Percentiles rank a stretch among this genome's conserved stretches.
phyloP scores from a whole-genome alignment of 2,113 vertebrate genomes.

The Neolamprologus falcicula region DNA sequence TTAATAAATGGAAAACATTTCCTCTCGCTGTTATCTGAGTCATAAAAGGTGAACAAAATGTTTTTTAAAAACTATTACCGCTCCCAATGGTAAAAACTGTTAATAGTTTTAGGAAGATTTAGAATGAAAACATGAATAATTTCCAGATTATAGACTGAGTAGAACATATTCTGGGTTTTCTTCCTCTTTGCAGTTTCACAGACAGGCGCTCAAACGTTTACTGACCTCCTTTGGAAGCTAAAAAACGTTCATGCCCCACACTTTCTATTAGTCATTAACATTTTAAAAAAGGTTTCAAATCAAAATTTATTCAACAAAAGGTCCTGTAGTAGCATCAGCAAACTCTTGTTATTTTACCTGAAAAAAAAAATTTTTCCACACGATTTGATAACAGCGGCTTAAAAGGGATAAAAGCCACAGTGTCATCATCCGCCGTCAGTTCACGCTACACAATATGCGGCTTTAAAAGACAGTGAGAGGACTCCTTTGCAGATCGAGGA shows the following conservation, averaged over 20 bases:
- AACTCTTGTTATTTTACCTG: background rate
- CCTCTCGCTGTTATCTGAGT: fast-evolving
- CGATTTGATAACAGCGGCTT: background rate
- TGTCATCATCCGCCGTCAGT: background rate
- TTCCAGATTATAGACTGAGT: background rate
- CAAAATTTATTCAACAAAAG: background rate
- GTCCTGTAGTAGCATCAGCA: background rate
- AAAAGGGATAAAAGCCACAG: background rate
- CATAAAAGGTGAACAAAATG: background rate
- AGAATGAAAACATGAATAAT: background rate
- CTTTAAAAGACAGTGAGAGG: background rate
- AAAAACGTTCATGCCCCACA: background rate
- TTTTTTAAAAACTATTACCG: fast-evolving
- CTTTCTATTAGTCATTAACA: background rate
- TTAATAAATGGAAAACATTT: background rate
- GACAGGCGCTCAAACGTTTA: background rate
- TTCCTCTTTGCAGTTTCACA: background rate
- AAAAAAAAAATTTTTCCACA: fast-evolving
- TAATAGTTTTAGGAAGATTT: background rate
- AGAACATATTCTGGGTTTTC: fast-evolving
- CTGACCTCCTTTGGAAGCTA: background rate
- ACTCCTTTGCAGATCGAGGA: background rate
- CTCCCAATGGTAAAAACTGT: background rate
- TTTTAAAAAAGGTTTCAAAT: background rate
- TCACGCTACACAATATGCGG: background rate